A percentile compares a stretch with the other conserved stretches of the same genome.
Conservation (phyloP, 2,113 vertebrate genomes). For the Thalassoma bifasciatum region DNA sequence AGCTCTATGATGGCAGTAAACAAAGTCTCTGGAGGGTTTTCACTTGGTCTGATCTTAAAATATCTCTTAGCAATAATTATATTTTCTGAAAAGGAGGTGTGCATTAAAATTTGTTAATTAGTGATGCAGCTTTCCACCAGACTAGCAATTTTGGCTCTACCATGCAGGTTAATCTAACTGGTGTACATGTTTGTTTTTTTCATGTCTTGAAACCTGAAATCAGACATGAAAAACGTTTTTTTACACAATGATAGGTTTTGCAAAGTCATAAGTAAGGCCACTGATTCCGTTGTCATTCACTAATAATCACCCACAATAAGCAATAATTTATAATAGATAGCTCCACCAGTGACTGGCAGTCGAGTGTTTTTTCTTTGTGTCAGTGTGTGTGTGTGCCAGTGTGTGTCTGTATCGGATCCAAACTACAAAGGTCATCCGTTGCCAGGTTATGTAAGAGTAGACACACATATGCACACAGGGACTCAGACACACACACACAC, state of each 20-base stretch:
- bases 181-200: background rate
- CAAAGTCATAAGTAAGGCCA: background rate
- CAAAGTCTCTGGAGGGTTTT: background rate
- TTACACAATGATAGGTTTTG: background rate
- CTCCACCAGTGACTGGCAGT: constrained; percentile 6
- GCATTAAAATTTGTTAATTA: background rate
- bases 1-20: background rate
- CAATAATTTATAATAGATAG: constrained; percentile 31
- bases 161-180: background rate
- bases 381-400: constrained; percentile 28
- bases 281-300: background rate
- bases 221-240: background rate
- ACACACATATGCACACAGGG: constrained; percentile 16
- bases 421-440: constrained; percentile 64
- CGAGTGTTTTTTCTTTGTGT: background rate
- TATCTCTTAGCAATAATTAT: background rate
- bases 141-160: background rate
- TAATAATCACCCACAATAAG: constrained; percentile 17
- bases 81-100: background rate
- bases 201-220: no score
- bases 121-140: background rate
- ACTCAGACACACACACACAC: constrained; percentile 23
- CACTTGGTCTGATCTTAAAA: background rate
- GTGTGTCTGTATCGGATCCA: constrained; percentile 41
- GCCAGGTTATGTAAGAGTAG: constrained; percentile 57